Evolutionary conservation across 2,113 vertebrate species (phyloP).

Genomic region (Bubalus kerabau): DNA sequence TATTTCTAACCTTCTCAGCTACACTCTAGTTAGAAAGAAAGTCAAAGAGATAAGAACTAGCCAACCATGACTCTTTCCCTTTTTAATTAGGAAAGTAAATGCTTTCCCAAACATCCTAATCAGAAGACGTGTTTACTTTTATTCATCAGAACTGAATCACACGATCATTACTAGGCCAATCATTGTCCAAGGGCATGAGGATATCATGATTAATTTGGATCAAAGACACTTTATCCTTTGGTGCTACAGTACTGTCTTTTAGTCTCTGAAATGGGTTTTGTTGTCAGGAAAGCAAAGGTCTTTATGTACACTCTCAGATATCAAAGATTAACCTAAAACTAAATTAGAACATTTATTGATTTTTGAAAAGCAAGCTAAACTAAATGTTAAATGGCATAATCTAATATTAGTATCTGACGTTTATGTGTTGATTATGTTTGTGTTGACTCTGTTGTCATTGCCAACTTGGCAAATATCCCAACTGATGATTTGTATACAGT

Average conservation of each 20-base stretch:
- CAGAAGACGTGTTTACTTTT: neutral
- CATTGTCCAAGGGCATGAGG: neutral
- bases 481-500: neutral
- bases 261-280: conserved; percentile 3
- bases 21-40: neutral
- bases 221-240: neutral
- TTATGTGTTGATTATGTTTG: neutral
- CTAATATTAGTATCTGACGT: neutral
- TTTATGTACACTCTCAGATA: neutral
- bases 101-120: neutral
- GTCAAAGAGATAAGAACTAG: neutral
- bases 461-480: neutral
- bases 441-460: neutral
- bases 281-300: neutral
- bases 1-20: neutral
- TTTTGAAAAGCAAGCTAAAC: conserved; percentile 8
- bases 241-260: neutral
- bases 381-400: neutral
- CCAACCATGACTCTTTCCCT: neutral
- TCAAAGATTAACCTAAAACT: neutral
- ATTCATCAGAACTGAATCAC: neutral
- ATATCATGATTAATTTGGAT: neutral
- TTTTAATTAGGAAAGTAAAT: conserved; percentile 11
- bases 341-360: neutral
- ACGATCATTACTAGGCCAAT: neutral